Percentiles rank a stretch among this genome's conserved stretches.
Conservation (phyloP, 2,888 invertebrate species). For the Philhelius pedissequus region DNA sequence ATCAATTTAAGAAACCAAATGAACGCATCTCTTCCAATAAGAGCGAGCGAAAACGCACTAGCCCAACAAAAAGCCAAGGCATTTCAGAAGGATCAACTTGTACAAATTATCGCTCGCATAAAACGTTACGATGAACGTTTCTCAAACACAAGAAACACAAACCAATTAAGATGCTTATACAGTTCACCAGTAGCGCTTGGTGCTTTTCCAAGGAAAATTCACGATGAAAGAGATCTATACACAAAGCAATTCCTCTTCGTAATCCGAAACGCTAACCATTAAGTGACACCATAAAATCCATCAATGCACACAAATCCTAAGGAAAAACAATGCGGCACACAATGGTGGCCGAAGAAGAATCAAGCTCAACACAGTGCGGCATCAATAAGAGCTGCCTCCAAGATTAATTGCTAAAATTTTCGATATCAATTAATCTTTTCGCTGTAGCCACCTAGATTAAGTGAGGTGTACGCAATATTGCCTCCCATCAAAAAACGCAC, state of each 20-base stretch:
- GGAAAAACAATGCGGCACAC: neutral
- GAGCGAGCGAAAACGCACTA: no score
- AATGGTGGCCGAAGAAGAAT: slow-evolving; percentile 15
- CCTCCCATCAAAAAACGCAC: neutral
- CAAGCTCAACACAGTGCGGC: slow-evolving; percentile 10
- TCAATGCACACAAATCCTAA: slow-evolving; percentile 43
- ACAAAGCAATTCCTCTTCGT: slow-evolving; percentile 52
- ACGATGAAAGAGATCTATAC: neutral
- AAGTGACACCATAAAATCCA: slow-evolving; percentile 67
- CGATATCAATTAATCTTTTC: slow-evolving; percentile 68
- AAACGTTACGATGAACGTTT: slow-evolving; percentile 64
- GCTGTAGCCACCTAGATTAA: slow-evolving; percentile 63
- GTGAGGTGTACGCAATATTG: slow-evolving; percentile 44
- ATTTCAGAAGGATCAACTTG: slow-evolving; percentile 57
- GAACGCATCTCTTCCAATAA: neutral
- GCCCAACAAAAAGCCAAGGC: neutral
- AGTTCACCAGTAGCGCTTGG: neutral
- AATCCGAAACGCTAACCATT: slow-evolving; percentile 66
- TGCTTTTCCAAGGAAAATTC: neutral
- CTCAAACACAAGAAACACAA: slow-evolving; percentile 45
- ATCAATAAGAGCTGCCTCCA: slow-evolving; percentile 2
- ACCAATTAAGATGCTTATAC: slow-evolving; percentile 46
- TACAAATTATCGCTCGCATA: slow-evolving; percentile 63
- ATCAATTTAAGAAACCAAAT: neutral
- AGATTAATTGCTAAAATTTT: slow-evolving; percentile 67